Percentiles rank a stretch among this genome's conserved stretches.
Conservation (phyloP, 1,140 invertebrate genomes). For the Macrobrachium rosenbergii region DNA sequence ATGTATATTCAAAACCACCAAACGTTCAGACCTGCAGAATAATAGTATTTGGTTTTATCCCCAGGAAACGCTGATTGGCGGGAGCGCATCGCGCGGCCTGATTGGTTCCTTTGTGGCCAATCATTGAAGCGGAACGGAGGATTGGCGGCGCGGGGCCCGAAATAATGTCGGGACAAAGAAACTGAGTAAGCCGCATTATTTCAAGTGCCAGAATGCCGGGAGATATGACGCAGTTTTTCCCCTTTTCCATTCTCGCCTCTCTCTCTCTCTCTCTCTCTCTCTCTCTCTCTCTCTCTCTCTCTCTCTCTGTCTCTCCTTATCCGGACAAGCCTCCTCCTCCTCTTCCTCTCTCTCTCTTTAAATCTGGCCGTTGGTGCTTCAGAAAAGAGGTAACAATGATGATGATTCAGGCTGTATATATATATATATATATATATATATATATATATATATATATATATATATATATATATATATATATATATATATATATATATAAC, state of each 20-base stretch:
- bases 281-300: neutral
- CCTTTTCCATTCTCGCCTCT: slow-evolving; percentile 7
- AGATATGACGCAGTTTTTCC: slow-evolving; percentile 9
- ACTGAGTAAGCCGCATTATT: slow-evolving; percentile 58
- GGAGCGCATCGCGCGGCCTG: slow-evolving; percentile 61
- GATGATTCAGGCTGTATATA: too few species aligned
- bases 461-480: too few species aligned
- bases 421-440: too few species aligned
- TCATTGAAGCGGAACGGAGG: slow-evolving; percentile 65
- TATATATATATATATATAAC: too few species aligned
- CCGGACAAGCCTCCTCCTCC: neutral
- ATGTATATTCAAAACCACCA: slow-evolving; percentile 65
- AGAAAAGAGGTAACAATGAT: too few species aligned
- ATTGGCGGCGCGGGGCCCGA: slow-evolving; percentile 48
- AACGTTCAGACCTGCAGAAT: slow-evolving; percentile 65
- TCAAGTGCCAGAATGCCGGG: slow-evolving; percentile 57
- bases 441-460: too few species aligned
- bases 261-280: neutral
- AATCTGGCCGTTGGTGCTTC: too few species aligned
- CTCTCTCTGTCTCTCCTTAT: neutral
- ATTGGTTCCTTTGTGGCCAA: slow-evolving; percentile 66
- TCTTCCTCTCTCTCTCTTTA: neutral
- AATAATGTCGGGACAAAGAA: slow-evolving; percentile 62
- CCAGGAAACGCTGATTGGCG: slow-evolving; percentile 64
- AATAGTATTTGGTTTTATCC: slow-evolving; percentile 66